Conservation (phyloP, 1,140 invertebrate genomes). For the Leptinotarsa undecemlineata region DNA sequence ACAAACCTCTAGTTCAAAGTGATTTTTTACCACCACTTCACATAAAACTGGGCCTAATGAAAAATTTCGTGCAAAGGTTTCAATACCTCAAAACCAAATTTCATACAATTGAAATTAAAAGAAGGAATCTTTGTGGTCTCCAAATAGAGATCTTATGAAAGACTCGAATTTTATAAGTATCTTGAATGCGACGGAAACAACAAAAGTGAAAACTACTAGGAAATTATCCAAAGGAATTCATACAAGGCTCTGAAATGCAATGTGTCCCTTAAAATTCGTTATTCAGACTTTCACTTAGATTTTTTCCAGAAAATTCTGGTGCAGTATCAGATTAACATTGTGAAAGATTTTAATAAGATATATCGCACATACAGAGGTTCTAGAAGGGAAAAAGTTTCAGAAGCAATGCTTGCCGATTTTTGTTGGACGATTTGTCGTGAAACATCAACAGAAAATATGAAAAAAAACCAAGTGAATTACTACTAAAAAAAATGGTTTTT, state of each 20-base stretch:
- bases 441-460: background rate
- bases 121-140: background rate
- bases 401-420: constrained; percentile 1
- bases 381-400: background rate
- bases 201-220: no score
- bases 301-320: background rate
- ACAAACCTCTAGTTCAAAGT: background rate
- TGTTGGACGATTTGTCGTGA: background rate
- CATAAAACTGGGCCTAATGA: background rate
- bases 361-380: background rate
- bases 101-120: background rate
- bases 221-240: no score
- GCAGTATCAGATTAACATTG: background rate
- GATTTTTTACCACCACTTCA: background rate
- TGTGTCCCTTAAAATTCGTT: background rate
- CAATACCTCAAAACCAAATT: background rate
- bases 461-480: background rate
- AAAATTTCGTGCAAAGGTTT: background rate
- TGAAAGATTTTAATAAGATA: background rate
- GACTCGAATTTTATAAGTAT: no score
- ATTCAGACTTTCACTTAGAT: background rate
- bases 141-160: no score
- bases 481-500: background rate
- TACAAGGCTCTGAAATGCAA: background rate
- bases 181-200: no score